Conservation (phyloP, 2,888 invertebrate genomes). For the Synanthedon andrenaeformis region DNA sequence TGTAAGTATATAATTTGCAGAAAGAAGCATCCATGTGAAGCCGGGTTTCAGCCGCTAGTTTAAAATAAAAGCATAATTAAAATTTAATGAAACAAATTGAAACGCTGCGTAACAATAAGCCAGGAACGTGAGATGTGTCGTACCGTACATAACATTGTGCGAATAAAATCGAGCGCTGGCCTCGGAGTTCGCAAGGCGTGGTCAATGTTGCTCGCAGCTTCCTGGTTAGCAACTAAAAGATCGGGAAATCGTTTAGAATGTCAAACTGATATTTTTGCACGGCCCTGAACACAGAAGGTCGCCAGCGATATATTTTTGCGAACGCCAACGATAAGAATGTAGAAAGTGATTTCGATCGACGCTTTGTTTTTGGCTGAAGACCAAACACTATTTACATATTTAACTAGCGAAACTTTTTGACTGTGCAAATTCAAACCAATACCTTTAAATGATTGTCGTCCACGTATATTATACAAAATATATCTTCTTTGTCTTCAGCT, state of each 20-base stretch:
- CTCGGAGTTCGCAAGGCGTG: constrained; percentile 39
- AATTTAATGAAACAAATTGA: no score
- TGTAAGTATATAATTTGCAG: no score
- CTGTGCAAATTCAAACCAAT: no score
- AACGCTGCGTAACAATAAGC: no score
- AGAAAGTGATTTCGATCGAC: constrained; percentile 61
- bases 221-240: constrained; percentile 62
- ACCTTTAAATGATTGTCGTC: no score
- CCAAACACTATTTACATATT: constrained; percentile 24
- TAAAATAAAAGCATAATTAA: no score
- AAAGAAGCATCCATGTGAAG: no score
- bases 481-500: no score
- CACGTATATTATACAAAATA: no score
- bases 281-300: constrained; percentile 63
- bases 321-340: constrained; percentile 46
- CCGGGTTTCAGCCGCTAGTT: no score
- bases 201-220: constrained; percentile 53
- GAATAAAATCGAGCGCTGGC: constrained; percentile 13
- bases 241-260: constrained; percentile 66
- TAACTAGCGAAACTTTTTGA: constrained; percentile 8
- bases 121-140: no score
- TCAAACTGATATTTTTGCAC: constrained; percentile 66
- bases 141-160: no score
- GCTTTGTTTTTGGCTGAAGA: constrained; percentile 39
- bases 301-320: constrained; percentile 32